Base-by-base conservation (phyloP, 23 tunicate genomes). In the Clavelina lepadiformis region DNA sequence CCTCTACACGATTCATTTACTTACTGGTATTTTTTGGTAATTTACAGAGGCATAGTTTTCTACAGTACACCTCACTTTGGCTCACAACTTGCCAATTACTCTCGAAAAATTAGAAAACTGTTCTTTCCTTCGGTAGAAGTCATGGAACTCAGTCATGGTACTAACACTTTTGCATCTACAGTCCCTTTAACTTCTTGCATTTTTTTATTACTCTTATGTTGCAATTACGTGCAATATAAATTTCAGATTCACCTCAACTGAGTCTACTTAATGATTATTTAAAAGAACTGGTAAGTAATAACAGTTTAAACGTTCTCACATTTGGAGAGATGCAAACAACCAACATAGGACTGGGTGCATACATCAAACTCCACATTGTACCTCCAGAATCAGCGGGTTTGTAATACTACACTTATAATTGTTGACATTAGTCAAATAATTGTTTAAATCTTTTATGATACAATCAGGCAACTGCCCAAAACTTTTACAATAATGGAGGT, bases 1-100 rank as follows among this genome's bases (percentile, higher is more conserved):
- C n/a, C n/a, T n/a, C n/a, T n/a, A n/a, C n/a, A n/a, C n/a, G n/a
- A n/a, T n/a, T n/a, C n/a, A n/a, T n/a, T n/a, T n/a, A n/a, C n/a
- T n/a, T n/a, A n/a, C n/a, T n/a, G n/a, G n/a, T n/a, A n/a, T n/a
- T n/a, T n/a, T n/a, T n/a, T n/a, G 33, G 5, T 71, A 26, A 21
- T 64, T 20, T 74, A 6, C 44, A 87, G 96, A 61, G 96, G 87
- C 3, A 36, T 80, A 1, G 57, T 87, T 3, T 87, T 87, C 68
- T 87, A 82, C 68, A 38, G 87, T 20, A 87, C 96, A 6, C 96
- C 96, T 33, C 96, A 87, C 55, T 82, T 73, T 38, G 96, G 96
- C 6, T 73, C 87, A 2, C 73, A 73, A 3, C 31, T 87, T 32
- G 96, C 96, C 30, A 67, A 59, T 22, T 67, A 67, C 66, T 87